Evolutionary conservation across 2,113 vertebrate genomes (phyloP).

Genomic region (Pseudorasbora parva): DNA sequence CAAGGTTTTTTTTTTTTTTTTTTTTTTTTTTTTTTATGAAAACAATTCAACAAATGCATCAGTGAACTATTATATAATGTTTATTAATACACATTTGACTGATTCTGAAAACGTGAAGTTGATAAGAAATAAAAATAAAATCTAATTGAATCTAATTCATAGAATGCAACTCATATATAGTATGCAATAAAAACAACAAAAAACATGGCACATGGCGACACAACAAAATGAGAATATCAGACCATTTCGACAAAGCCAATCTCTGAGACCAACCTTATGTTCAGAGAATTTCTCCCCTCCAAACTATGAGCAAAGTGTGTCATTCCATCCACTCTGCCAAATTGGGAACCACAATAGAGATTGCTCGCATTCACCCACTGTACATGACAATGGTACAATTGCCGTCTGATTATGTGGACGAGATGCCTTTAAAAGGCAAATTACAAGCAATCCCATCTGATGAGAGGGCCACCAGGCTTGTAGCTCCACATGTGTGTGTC

Average conservation of each 20-base stretch:
- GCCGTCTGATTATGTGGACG: constrained; percentile 67
- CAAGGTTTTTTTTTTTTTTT: no score
- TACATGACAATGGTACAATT: constrained; percentile 68
- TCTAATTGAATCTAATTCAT: no score
- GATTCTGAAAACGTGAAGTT: no score
- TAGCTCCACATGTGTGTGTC: constrained; percentile 63
- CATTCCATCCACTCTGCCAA: constrained; percentile 40
- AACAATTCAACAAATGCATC: no score
- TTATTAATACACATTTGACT: no score
- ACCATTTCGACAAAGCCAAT: background rate
- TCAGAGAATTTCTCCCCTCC: constrained; percentile 27
- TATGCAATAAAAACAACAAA: background rate
- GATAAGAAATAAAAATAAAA: no score
- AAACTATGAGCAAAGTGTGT: constrained; percentile 15
- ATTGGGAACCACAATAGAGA: constrained; percentile 43
- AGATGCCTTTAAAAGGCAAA: constrained; percentile 74
- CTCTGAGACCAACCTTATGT: constrained; percentile 9
- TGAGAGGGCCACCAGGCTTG: constrained; percentile 66
- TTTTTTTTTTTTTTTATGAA: no score
- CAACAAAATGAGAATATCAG: background rate
- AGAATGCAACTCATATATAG: no score
- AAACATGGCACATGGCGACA: background rate
- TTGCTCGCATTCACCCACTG: constrained; percentile 42
- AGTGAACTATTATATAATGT: no score
- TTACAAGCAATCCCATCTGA: constrained; percentile 71